Evolutionary conservation across 53 echinoderm and acorn worm genomes (phyloP).

Genomic region (Actinopyga echinites): DNA sequence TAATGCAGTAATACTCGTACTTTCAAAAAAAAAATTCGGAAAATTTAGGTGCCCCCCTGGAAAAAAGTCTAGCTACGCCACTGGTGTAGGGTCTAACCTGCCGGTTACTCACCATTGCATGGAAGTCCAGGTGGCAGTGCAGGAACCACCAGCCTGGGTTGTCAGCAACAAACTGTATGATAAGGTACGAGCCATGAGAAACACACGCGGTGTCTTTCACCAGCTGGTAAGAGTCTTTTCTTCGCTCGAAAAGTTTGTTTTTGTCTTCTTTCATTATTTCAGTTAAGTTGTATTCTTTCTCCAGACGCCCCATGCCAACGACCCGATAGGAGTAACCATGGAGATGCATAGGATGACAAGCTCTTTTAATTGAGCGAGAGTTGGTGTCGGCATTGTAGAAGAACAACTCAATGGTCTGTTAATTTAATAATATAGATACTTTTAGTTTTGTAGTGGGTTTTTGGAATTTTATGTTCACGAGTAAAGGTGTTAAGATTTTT

Average conservation of each 20-base stretch:
- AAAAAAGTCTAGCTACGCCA: no score
- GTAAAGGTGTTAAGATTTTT: no score
- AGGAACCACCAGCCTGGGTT: slow-evolving; percentile 81
- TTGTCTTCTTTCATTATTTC: slow-evolving; percentile 50
- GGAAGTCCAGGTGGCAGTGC: slow-evolving; percentile 74
- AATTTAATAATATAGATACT: no score
- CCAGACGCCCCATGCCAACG: slow-evolving; percentile 63
- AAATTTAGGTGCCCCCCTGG: no score
- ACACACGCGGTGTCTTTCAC: slow-evolving; percentile 65
- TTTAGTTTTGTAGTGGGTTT: no score
- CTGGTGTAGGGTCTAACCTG: no score
- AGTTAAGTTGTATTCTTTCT: slow-evolving; percentile 35
- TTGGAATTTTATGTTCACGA: no score
- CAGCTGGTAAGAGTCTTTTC: background rate
- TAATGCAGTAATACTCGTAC: no score
- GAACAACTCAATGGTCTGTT: slow-evolving; percentile 1
- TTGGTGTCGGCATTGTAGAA: slow-evolving; percentile 10
- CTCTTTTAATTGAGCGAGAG: background rate
- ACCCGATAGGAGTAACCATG: slow-evolving; percentile 75
- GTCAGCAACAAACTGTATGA: slow-evolving; percentile 68
- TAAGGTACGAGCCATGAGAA: slow-evolving; percentile 68
- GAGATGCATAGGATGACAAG: slow-evolving; percentile 80
- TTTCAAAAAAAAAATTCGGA: no score
- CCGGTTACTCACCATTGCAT: slow-evolving; percentile 64
- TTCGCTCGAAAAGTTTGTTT: background rate